Evolutionary conservation across 2,888 invertebrate genomes (phyloP), one percentile per base, ranked within the genome.

Genomic region (Odontothrips loti): DNA sequence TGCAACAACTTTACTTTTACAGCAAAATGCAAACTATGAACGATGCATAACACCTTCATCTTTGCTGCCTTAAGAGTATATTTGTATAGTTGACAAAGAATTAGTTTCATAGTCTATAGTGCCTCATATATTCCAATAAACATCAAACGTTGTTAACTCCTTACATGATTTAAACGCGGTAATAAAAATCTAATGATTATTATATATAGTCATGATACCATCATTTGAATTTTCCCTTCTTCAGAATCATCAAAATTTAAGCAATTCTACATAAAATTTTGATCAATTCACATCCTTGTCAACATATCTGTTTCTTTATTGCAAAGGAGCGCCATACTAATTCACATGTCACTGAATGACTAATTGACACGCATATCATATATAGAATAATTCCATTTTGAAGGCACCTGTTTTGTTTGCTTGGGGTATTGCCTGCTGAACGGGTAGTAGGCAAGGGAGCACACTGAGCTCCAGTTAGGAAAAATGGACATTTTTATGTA

Each of bases 61-160:
- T 68, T 68, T 68, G 68, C 68, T 68, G 68, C 68, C n/a, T 23
- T 68, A 68, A 68, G 68, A 68, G 68, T 68, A 68, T 68, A 68
- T 68, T 68, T 68, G 68, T 68, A 68, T 68, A 68, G 68, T 68
- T 68, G 68, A 23, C 68, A 23, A 68, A 68, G 68, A 68, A 68
- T 68, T 68, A 68, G 68, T 68, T 68, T 68, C 68, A 68, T 68
- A 68, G 68, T 68, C 68, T 68, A 68, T 68, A 68, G 68, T 68
- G 68, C 68, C 68, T 23, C 68, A 68, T 68, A 68, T 68, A 68
- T 68, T 68, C 68, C 68, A 68, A 68, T 68, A 68, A 68, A 68
- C 68, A 68, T 68, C 68, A n/a, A 68, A 68, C n/a, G 68, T 68
- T 68, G 68, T 68, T 68, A 68, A 68, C 68, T 68, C 68, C 68